Evolutionary conservation across 23 tunicate genomes (phyloP).

Genomic region (Styela plicata): DNA sequence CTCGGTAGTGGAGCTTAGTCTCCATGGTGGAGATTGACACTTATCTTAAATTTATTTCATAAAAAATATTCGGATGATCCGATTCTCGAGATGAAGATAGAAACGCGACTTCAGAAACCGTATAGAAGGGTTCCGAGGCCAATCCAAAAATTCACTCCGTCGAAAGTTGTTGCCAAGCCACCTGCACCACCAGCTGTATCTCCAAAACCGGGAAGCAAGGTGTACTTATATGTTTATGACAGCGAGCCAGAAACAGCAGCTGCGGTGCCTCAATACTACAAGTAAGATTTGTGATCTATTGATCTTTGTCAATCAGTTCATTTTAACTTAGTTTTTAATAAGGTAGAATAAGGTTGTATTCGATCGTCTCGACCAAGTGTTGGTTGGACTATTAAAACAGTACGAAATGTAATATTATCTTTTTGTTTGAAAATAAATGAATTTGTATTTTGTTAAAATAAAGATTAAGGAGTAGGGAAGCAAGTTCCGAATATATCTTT

Average conservation of each 20-base stretch:
- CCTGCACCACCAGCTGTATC: slow-evolving; percentile 29
- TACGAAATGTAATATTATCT: too few species aligned
- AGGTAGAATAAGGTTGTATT: too few species aligned
- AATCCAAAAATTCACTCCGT: not conserved
- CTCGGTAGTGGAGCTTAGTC: not conserved
- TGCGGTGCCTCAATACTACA: not conserved
- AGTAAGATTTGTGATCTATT: too few species aligned
- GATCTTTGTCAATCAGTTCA: too few species aligned
- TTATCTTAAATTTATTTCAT: not conserved
- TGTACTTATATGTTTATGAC: slow-evolving; percentile 67
- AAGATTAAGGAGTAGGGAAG: too few species aligned
- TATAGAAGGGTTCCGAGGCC: slow-evolving; percentile 43
- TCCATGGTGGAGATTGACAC: not conserved
- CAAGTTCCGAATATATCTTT: too few species aligned
- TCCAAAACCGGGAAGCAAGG: slow-evolving; percentile 59
- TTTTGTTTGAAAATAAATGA: too few species aligned
- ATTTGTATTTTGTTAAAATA: too few species aligned
- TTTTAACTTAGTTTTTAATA: too few species aligned
- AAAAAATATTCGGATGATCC: too few species aligned
- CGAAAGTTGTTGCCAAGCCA: not conserved
- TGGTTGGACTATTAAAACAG: too few species aligned
- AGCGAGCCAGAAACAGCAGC: slow-evolving; percentile 1
- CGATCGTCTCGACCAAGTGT: too few species aligned
- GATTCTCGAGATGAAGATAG: not conserved
- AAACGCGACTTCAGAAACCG: slow-evolving; percentile 9